Conservation (phyloP, 2,888 invertebrate species). For the Onthophagus sagittarius region DNA sequence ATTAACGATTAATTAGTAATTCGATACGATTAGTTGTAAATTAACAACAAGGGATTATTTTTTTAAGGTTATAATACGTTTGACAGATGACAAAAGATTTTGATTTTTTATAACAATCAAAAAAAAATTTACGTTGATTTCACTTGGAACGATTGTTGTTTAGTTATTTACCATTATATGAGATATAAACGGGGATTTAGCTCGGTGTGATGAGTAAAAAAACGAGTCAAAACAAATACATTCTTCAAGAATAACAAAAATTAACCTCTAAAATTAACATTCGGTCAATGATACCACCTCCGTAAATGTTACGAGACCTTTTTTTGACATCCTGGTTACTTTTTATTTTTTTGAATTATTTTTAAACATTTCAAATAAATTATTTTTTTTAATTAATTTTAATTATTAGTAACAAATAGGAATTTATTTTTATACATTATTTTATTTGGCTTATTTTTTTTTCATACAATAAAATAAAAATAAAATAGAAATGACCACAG, state of each 20-base stretch:
- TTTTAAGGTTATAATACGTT: constrained; percentile 20
- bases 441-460: too few relatives aligned
- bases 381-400: too few relatives aligned
- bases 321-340: neutral
- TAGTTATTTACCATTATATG: constrained; percentile 39
- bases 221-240: constrained; percentile 23
- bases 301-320: neutral
- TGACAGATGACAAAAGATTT: constrained; percentile 24
- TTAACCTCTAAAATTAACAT: constrained; percentile 35
- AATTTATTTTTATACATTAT: too few relatives aligned
- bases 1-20: neutral
- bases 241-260: constrained; percentile 32
- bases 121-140: constrained; percentile 6
- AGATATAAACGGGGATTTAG: constrained; percentile 37
- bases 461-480: neutral
- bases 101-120: too few relatives aligned
- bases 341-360: neutral
- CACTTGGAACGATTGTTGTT: neutral
- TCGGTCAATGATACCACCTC: constrained; percentile 36
- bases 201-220: constrained; percentile 22
- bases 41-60: neutral
- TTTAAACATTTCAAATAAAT: too few relatives aligned
- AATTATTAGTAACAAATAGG: too few relatives aligned
- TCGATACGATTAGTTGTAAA: neutral
- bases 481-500: neutral